A percentile compares a stretch with the other conserved stretches of the same genome.
Evolutionary conservation across 2,888 invertebrate species (phyloP).

Genomic region (Watsonalla binaria): DNA sequence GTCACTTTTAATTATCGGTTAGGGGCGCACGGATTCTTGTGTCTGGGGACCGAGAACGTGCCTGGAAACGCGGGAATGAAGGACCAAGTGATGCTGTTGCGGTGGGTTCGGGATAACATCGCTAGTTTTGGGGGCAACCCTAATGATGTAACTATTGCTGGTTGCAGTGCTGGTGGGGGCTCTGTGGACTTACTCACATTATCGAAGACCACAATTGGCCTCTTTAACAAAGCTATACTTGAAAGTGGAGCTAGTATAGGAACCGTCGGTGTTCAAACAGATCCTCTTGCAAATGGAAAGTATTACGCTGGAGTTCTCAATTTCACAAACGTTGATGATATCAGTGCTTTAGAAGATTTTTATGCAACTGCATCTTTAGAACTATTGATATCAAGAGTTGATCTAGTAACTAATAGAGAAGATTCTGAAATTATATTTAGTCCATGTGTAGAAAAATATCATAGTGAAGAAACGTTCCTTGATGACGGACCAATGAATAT

Average conservation of each 20-base stretch:
- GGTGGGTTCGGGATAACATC: conserved; percentile 49
- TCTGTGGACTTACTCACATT: conserved; percentile 45
- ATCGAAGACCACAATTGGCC: conserved; percentile 37
- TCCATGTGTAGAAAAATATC: conserved; percentile 28
- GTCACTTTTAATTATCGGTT: conserved; percentile 52
- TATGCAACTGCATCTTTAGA: conserved; percentile 28
- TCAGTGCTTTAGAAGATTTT: conserved; percentile 40
- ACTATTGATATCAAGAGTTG: conserved; percentile 3
- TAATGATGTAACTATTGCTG: conserved; percentile 46
- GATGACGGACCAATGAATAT: conserved; percentile 24
- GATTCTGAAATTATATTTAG: conserved; percentile 11
- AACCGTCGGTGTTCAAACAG: conserved; percentile 32
- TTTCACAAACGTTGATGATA: conserved; percentile 32
- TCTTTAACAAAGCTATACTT: conserved; percentile 46
- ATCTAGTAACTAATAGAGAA: background rate
- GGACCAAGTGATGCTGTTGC: conserved; percentile 48
- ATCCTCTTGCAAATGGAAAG: conserved; percentile 44
- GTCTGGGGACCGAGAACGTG: conserved; percentile 43
- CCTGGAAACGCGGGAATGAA: conserved; percentile 62
- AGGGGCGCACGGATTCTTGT: conserved; percentile 46
- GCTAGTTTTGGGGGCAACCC: conserved; percentile 51
- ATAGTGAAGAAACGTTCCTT: conserved; percentile 24
- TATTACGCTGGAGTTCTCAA: conserved; percentile 33
- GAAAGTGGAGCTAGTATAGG: conserved; percentile 41
- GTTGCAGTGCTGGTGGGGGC: conserved; percentile 48